Evolutionary conservation across 2,888 invertebrate species (phyloP), one percentile per base, ranked within the genome.

Genomic region (Dysmachus trigonus): DNA sequence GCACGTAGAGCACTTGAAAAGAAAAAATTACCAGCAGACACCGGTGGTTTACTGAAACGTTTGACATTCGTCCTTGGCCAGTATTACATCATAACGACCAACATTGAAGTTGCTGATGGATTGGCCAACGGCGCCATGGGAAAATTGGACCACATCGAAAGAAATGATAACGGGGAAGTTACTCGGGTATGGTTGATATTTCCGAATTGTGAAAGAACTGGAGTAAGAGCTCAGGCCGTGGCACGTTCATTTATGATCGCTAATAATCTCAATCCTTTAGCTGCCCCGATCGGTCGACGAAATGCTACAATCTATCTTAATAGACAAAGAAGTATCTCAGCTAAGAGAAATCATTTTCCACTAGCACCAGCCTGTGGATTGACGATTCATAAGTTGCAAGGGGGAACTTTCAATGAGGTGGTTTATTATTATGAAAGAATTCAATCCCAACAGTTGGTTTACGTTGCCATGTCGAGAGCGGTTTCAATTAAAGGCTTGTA

Each of bases 31-130:
- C 30, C 77, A 18, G 86, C 85, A 53, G 90, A 90, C 87, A 90
- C 90, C 71, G 89, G 88, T 77, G 89, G 90, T 62, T 88, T 90
- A 83, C 89, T 89, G 7, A 89, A 90, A 86, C 87, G 89, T 87
- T 88, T 88, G 47, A 86, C 83, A 53, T 87, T 88, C 27, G 88
- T 88, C 86, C 35, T 87, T 2, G 72, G 85, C 51, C 85, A 87
- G 83, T 73, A 72, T 86, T 88, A 90, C 86, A 88, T 90, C 47
- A 89, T 90, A 15, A 89, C 89, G 62, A 89, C 89, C 27, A 90
- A 90, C 83, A 89, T 90, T 7, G 90, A 90, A 82, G 90, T 91
- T 1, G 30, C 87, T 71, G 90, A 91, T 89, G 90, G 90, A 33
- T 88, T 90, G 79, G 89, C 88, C 6, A 90, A 90, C 88, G 89